Conservation (phyloP, 2,888 invertebrate species). For the Leptinotarsa tumamoca region DNA sequence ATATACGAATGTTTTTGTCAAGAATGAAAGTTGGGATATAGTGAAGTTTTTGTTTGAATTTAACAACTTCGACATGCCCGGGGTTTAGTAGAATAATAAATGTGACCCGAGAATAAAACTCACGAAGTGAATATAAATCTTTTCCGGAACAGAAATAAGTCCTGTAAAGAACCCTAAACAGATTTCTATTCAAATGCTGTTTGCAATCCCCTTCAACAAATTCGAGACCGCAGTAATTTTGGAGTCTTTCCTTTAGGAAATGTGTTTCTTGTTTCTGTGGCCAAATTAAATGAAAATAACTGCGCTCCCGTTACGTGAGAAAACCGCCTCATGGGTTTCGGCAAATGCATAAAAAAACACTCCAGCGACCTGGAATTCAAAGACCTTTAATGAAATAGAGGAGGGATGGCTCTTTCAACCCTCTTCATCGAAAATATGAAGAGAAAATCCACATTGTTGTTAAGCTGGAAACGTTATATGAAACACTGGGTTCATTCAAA, state of each 20-base stretch:
- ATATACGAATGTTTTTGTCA: too few relatives aligned
- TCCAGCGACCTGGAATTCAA: constrained; percentile 27
- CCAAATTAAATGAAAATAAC: constrained; percentile 38
- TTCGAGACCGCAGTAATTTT: background rate
- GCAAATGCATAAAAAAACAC: constrained; percentile 37
- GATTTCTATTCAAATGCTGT: constrained; percentile 9
- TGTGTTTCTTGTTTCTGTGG: constrained; percentile 26
- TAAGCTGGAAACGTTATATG: background rate
- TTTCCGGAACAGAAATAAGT: background rate
- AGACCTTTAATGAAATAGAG: constrained; percentile 33
- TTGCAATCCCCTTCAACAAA: constrained; percentile 16
- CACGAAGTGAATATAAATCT: constrained; percentile 1
- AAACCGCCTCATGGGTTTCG: constrained; percentile 29
- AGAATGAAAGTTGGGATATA: too few relatives aligned
- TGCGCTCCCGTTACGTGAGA: constrained; percentile 28
- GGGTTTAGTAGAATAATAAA: background rate
- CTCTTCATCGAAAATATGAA: background rate
- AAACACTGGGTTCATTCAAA: background rate
- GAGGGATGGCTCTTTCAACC: constrained; percentile 19
- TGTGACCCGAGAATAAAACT: background rate
- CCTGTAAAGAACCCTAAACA: background rate
- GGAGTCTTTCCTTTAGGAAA: background rate
- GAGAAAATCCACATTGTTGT: background rate
- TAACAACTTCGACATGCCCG: too few relatives aligned
- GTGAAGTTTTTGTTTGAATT: too few relatives aligned